Percentiles rank a stretch among this genome's conserved stretches.
phyloP scores from a whole-genome alignment of 2,888 invertebrate species.

The Cataglyphis rosenhaueri region DNA sequence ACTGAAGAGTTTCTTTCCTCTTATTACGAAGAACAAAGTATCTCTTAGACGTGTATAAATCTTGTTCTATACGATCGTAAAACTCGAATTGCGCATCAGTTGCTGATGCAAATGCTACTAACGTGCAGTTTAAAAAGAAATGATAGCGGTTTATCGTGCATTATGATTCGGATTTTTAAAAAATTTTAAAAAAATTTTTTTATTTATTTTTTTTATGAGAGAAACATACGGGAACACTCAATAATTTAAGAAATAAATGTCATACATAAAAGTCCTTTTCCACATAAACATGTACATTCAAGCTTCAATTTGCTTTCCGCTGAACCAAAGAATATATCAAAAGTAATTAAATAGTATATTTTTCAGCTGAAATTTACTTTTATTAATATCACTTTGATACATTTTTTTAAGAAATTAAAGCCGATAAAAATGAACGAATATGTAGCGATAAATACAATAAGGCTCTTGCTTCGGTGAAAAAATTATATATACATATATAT shows the following conservation, averaged over 20 bases:
- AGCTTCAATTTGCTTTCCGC: neutral
- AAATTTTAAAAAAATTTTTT: too few relatives aligned
- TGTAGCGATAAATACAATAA: slow-evolving; percentile 16
- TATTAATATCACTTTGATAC: slow-evolving; percentile 18
- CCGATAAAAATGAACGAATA: neutral
- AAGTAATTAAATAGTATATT: neutral
- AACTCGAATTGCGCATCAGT: neutral
- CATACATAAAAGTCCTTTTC: neutral
- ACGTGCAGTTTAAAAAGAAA: slow-evolving; percentile 8
- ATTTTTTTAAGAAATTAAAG: slow-evolving; percentile 19
- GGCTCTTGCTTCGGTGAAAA: slow-evolving; percentile 4
- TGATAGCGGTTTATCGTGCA: neutral
- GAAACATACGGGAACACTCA: neutral
- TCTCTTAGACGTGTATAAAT: slow-evolving; percentile 20
- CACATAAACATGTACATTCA: neutral
- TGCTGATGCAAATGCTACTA: neutral
- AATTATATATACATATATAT: neutral
- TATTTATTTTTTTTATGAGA: neutral
- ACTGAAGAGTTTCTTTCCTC: slow-evolving; percentile 21
- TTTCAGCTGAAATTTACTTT: slow-evolving; percentile 18
- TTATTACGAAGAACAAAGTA: slow-evolving; percentile 11
- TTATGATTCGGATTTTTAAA: neutral
- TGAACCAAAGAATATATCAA: neutral
- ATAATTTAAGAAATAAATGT: neutral
- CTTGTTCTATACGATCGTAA: neutral